Conservation (phyloP, 2,797 vertebrate species). For the Spinibarbus caldwelli region DNA sequence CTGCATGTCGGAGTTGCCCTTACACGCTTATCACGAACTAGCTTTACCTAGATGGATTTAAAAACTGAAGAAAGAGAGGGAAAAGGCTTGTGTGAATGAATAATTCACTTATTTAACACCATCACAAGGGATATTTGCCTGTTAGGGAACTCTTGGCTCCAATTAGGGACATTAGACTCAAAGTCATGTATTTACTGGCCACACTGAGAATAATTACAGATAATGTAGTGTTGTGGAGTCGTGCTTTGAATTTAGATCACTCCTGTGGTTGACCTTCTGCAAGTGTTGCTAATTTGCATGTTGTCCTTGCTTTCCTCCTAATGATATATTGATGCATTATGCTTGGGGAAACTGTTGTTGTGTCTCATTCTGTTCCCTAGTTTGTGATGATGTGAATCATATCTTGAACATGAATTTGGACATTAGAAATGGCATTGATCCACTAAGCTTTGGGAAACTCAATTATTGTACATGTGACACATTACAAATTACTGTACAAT, state of each 20-base stretch:
- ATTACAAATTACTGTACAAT: background rate
- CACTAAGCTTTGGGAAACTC: too few species aligned
- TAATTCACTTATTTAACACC: background rate
- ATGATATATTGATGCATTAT: constrained; percentile 32
- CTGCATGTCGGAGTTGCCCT: constrained; percentile 24
- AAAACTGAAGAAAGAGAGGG: background rate
- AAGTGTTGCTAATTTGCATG: constrained; percentile 40
- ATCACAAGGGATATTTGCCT: background rate
- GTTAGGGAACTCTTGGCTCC: background rate
- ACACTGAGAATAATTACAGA: constrained; percentile 38
- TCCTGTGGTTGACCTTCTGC: constrained; percentile 27
- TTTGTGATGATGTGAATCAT: background rate
- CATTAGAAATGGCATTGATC: background rate
- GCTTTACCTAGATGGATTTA: background rate
- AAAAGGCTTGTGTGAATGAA: background rate
- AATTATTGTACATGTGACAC: too few species aligned
- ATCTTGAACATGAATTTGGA: background rate
- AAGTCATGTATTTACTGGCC: constrained; percentile 35
- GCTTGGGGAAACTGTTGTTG: background rate
- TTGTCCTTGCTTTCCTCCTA: constrained; percentile 14
- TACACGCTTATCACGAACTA: background rate
- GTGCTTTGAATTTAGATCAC: constrained; percentile 38
- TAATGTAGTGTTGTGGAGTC: constrained; percentile 32
- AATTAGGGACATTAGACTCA: constrained; percentile 11
- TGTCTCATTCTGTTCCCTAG: background rate